Base-by-base conservation (phyloP, 1,140 invertebrate species). In the Pseudomyrmex cubaensis region DNA sequence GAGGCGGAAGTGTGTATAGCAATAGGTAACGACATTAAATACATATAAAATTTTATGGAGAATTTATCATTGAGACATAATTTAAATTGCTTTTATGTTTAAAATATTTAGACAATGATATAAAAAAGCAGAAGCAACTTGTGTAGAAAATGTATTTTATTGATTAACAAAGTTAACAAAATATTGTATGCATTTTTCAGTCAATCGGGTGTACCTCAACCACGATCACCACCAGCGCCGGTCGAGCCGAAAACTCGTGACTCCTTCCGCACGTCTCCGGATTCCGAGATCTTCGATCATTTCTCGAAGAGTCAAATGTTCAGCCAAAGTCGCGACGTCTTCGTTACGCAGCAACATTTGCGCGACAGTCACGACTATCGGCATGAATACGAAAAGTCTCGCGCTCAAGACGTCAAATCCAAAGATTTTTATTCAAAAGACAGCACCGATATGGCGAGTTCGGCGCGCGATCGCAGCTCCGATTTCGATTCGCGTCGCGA, bases 211-310 rank as follows among this genome's bases (percentile, higher is more conserved):
- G 92, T 93, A 80, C 92, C 93, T 7, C 94, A 95, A 75, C 94
- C 95, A 7, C 93, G 95, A 76, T 96, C 83, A 93, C 96, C 87
- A 87, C 97, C 95, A 86, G 96, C 95, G 0, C 97, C 97, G 22
- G 96, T 97, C 13, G 97, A 98, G 90, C 96, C 95, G 0, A 95
- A 96, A 85, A 94, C 94, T 75, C 94, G 96, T 1, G 96, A 96
- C 69, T 95, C 95, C 1, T 96, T 96, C 90, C 94, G 96, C 48
- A 95, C 95, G 13, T 96, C 96, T 59, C 96, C 96, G 92, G 96
- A 96, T 63, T 96, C 95, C 0, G 95, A 96, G 52, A 93, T 95
- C 61, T 95, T 95, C 85, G 95, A 96, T 13, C 92, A 94, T 48
- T 94, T 94, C 12, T 85, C 92, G 0, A 93, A 94, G 61, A 94